Conservation (phyloP, 2,888 invertebrate genomes). For the Pecten maximus region DNA sequence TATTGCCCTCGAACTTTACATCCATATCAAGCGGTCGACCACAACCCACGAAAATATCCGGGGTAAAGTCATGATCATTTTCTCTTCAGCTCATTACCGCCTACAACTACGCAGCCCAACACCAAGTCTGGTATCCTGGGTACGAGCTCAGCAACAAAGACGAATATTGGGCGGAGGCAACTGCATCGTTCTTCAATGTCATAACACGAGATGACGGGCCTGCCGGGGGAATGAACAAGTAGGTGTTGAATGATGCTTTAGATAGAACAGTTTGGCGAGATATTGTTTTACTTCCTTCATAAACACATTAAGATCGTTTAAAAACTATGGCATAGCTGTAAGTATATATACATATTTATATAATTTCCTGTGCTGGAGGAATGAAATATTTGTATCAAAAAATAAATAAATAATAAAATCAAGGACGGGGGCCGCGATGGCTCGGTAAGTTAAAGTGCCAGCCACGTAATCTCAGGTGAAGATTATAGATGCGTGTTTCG, state of each 20-base stretch:
- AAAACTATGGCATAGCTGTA: too few relatives aligned
- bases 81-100: conserved; percentile 53
- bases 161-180: conserved; percentile 69
- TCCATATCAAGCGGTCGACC: not conserved
- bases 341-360: too few relatives aligned
- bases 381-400: too few relatives aligned
- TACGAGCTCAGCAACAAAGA: conserved; percentile 64
- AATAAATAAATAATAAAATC: too few relatives aligned
- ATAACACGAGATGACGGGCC: conserved; percentile 49
- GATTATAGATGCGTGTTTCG: too few relatives aligned
- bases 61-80: not conserved
- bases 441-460: too few relatives aligned
- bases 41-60: not conserved
- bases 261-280: too few relatives aligned
- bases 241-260: conserved; percentile 41
- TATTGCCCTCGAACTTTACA: not conserved
- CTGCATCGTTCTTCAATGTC: conserved; percentile 62
- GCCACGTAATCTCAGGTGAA: too few relatives aligned
- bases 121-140: conserved; percentile 58
- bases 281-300: too few relatives aligned
- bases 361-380: too few relatives aligned
- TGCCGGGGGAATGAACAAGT: conserved; percentile 69
- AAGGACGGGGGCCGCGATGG: too few relatives aligned
- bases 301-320: too few relatives aligned
- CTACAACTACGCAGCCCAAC: conserved; percentile 54